Evolutionary conservation across 2,888 invertebrate genomes (phyloP).

Genomic region (Catocala sponsa): DNA sequence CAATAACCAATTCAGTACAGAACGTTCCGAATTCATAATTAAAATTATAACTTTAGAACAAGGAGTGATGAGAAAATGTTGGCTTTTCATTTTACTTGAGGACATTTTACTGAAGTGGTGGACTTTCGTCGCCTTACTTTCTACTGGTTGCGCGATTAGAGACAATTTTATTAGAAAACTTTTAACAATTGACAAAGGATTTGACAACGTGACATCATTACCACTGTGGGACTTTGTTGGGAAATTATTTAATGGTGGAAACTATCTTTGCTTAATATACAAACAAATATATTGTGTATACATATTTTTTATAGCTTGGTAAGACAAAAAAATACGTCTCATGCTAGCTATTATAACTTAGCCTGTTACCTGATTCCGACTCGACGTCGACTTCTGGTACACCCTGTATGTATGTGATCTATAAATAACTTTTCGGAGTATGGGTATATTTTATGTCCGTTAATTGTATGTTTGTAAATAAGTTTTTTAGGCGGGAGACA

Average conservation of each 20-base stretch:
- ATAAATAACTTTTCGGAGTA: too few species aligned
- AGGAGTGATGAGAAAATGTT: conserved; percentile 74
- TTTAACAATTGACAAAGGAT: conserved; percentile 16
- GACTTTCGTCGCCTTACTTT: conserved; percentile 54
- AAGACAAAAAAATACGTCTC: too few species aligned
- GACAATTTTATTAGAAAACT: conserved; percentile 42
- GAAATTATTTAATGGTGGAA: not conserved
- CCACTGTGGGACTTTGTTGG: not conserved
- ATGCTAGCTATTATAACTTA: too few species aligned
- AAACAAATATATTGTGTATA: too few species aligned
- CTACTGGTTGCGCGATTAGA: conserved; percentile 37
- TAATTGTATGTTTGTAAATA: too few species aligned
- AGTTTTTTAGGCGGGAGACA: too few species aligned
- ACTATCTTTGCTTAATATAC: not conserved
- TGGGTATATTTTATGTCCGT: too few species aligned
- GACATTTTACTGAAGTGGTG: conserved; percentile 58
- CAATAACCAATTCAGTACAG: conserved; percentile 59
- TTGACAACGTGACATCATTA: conserved; percentile 3
- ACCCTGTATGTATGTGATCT: too few species aligned
- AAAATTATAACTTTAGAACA: conserved; percentile 75
- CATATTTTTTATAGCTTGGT: too few species aligned
- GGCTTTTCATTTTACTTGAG: conserved; percentile 77
- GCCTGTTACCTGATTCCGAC: too few species aligned
- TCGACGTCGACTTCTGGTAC: too few species aligned
- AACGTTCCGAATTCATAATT: conserved; percentile 73